phyloP scores from a whole-genome alignment of 2,888 invertebrate species.

The Limnephilus rhombicus region DNA sequence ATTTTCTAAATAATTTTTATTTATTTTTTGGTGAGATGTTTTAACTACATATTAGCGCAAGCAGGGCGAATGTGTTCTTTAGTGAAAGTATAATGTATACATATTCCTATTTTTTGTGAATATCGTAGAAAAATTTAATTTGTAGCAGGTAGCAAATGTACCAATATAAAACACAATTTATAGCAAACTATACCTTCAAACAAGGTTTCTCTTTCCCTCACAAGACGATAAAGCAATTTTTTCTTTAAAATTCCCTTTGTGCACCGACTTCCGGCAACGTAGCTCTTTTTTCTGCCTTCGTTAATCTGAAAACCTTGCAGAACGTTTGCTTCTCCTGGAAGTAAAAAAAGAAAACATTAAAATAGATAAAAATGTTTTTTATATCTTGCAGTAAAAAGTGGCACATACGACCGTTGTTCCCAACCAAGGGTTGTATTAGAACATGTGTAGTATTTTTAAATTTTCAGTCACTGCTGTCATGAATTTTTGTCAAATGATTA shows the following conservation, averaged over 20 bases:
- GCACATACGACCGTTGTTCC: neutral
- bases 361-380: neutral
- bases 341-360: constrained; percentile 33
- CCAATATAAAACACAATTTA: neutral
- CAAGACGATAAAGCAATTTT: constrained; percentile 81
- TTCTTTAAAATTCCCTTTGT: constrained; percentile 86
- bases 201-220: constrained; percentile 82
- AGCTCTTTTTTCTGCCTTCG: constrained; percentile 87
- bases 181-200: constrained; percentile 80
- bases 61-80: neutral
- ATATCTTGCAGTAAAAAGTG: neutral
- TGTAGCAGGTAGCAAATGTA: neutral
- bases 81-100: neutral
- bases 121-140: neutral
- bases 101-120: neutral
- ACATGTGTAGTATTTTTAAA: too few species aligned
- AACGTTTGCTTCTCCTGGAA: constrained; percentile 89
- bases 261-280: constrained; percentile 94
- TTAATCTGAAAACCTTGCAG: constrained; percentile 89
- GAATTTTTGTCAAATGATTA: too few species aligned
- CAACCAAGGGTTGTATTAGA: neutral
- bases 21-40: neutral
- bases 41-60: neutral
- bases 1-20: too few species aligned
- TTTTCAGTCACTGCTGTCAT: too few species aligned